phyloP scores from a whole-genome alignment of 2,113 vertebrate genomes.

The Nibea albiflora region DNA sequence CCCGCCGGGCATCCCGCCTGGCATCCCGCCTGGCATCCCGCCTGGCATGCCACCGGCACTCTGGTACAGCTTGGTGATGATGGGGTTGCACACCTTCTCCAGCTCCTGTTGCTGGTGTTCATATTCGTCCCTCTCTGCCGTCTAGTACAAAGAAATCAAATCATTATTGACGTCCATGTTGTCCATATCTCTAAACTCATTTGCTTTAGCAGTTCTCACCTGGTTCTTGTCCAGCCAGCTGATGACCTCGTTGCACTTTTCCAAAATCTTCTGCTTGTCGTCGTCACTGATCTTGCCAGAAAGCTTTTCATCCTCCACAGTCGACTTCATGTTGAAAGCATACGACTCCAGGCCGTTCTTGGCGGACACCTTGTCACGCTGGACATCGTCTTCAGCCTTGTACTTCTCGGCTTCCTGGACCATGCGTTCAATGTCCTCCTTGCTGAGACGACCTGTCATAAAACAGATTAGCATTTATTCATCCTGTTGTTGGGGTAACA shows the following conservation, averaged over 20 bases:
- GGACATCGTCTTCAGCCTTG: slow-evolving; percentile 94
- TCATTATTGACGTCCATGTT: neutral
- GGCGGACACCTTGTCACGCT: slow-evolving; percentile 92
- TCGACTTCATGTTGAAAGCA: slow-evolving; percentile 97
- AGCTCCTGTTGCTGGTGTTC: slow-evolving; percentile 98
- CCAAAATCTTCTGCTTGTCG: slow-evolving; percentile 93
- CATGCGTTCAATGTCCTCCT: slow-evolving; percentile 96
- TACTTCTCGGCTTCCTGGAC: slow-evolving; percentile 96
- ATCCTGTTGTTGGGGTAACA: neutral
- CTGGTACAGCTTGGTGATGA: slow-evolving; percentile 88
- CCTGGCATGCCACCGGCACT: slow-evolving; percentile 85
- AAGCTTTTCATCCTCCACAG: slow-evolving; percentile 95
- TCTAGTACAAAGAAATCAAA: neutral
- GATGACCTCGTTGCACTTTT: slow-evolving; percentile 94
- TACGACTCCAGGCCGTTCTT: slow-evolving; percentile 95
- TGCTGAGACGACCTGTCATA: slow-evolving; percentile 88
- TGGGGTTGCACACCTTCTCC: slow-evolving; percentile 90
- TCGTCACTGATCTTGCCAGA: slow-evolving; percentile 94
- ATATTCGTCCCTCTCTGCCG: slow-evolving; percentile 91
- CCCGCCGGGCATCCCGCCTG: slow-evolving; percentile 48
- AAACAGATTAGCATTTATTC: neutral
- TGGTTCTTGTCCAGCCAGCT: slow-evolving; percentile 96
- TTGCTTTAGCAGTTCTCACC: slow-evolving; percentile 61
- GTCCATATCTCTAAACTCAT: neutral
- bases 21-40: slow-evolving; percentile 90